Evolutionary conservation across 1,140 invertebrate species (phyloP), one percentile per base, ranked within the genome.

Genomic region (Ephestia elutella): DNA sequence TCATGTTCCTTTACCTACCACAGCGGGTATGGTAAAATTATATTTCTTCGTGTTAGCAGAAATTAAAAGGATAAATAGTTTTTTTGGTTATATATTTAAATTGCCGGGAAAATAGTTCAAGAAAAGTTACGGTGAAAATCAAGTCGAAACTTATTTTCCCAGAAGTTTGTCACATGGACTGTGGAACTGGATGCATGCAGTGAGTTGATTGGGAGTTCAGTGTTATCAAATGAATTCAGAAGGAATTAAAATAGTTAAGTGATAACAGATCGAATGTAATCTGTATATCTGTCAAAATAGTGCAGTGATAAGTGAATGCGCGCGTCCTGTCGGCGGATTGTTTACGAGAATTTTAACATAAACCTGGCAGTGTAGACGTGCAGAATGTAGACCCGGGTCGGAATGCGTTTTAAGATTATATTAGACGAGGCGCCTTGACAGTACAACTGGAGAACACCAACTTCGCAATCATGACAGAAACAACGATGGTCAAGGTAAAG

Each of bases 401-500:
- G 5, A 15, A 57, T 57, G 56, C 5, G 7, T 21, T 49, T 44
- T 49, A 9, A 28, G 25, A 32, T 21, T 10, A 50, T 19, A 53
- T n/a, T n/a, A 7, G 50, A 53, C 19, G 13, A 53, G 21, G 21
- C 20, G 50, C 19, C 11, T 11, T 25, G n/a, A 53, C 50, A n/a
- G 11, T 20, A 8, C 7, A 25, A 5, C 17, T 53, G 50, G 1
- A 25, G 49, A 21, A 20, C 55, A 32, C 3, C n/a, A 59, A 19
- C 54, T 49, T 35, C 50, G 59, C 54, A 65, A 78, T 73, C 62
- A 87, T 86, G 86, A 79, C 80, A 54, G 79, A 86, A 54, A 62
- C 78, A 7, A 53, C 67, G 55, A 25, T 56, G 59, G 85, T 89
- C 20, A 86, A 86, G 70, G 92, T 96, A n/a, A 96, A 96, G 86